Conservation (phyloP, 1,140 invertebrate species). For the Argopecten irradians region DNA sequence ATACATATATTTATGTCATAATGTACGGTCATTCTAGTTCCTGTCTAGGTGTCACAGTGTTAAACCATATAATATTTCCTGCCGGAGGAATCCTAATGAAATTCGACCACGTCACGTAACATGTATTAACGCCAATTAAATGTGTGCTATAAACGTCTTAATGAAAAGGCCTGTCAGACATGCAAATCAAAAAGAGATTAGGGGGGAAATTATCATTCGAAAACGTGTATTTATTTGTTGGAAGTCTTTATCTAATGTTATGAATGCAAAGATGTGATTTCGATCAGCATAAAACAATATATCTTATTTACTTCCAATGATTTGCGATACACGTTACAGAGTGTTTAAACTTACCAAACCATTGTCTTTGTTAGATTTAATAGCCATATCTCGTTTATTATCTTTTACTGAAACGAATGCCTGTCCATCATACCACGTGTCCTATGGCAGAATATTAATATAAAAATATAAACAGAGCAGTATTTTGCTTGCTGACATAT, state of each 20-base stretch:
- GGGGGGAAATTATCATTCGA: not conserved
- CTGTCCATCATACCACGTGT: not conserved
- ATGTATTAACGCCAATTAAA: not conserved
- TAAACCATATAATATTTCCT: not conserved
- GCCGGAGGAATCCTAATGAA: not conserved
- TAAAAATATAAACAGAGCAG: not conserved
- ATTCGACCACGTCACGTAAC: conserved; percentile 14
- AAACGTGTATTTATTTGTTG: not conserved
- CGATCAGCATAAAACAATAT: not conserved
- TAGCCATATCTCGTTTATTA: not conserved
- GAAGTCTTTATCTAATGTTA: not conserved
- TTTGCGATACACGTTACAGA: not conserved
- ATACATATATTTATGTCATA: not conserved
- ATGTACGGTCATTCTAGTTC: not conserved
- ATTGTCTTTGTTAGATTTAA: not conserved
- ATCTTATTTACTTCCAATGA: not conserved
- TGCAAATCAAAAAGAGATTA: conserved; percentile 12
- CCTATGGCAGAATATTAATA: not conserved
- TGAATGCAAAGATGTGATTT: not conserved
- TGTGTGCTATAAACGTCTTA: not conserved
- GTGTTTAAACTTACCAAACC: not conserved
- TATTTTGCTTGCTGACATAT: no score
- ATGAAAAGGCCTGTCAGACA: not conserved
- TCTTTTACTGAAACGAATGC: not conserved
- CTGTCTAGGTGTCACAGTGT: not conserved